Percentiles rank a stretch among this genome's conserved stretches.
Evolutionary conservation across 2,113 vertebrate genomes (phyloP).

Genomic region (Cyanoramphus novaezelandiae): DNA sequence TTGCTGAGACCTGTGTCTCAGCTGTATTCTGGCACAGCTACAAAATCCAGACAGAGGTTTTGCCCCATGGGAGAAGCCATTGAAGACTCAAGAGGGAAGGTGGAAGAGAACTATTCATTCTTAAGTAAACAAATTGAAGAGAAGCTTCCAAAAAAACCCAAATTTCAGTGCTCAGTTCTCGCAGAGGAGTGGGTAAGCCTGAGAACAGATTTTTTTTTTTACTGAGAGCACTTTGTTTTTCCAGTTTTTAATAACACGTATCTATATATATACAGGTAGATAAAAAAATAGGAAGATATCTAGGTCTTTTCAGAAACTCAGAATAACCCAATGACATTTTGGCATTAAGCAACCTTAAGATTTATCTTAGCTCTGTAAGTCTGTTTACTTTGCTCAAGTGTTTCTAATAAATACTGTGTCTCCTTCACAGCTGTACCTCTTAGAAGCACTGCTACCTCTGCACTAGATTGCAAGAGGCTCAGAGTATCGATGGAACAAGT

Average conservation of each 20-base stretch:
- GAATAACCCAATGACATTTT: neutral
- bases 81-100: neutral
- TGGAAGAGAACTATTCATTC: neutral
- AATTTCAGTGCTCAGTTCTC: neutral
- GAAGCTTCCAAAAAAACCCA: neutral
- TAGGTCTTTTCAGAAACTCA: neutral
- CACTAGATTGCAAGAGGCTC: neutral
- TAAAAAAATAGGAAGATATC: neutral
- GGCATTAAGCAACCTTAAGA: neutral
- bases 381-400: neutral
- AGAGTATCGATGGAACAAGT: neutral
- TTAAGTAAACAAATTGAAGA: neutral
- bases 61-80: neutral
- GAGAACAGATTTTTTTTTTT: neutral
- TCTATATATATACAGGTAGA: neutral
- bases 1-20: neutral
- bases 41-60: neutral
- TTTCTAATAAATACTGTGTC: neutral
- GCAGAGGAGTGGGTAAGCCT: neutral
- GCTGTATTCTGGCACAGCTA: neutral
- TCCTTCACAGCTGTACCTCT: neutral
- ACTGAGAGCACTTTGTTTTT: neutral
- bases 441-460: neutral
- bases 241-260: neutral
- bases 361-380: neutral